Conservation (phyloP, 2,888 invertebrate species). For the Seladonia tumulorum region DNA sequence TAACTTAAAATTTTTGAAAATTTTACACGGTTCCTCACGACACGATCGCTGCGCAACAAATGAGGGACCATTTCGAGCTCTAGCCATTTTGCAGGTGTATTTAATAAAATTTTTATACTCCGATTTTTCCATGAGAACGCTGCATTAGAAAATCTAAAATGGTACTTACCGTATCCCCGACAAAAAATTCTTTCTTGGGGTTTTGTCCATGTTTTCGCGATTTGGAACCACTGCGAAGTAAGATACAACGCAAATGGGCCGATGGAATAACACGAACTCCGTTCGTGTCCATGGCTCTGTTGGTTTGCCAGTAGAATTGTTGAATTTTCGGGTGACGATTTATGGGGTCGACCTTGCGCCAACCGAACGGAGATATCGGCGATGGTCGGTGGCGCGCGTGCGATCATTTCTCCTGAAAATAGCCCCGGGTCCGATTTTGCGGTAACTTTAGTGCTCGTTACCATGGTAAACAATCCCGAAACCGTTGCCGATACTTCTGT, state of each 20-base stretch:
- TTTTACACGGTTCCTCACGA: too few relatives aligned
- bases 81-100: too few relatives aligned
- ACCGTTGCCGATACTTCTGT: neutral
- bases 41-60: too few relatives aligned
- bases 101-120: too few relatives aligned
- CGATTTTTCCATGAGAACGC: too few relatives aligned
- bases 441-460: neutral
- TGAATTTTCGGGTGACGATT: conserved; percentile 46
- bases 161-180: too few relatives aligned
- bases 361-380: conserved; percentile 56
- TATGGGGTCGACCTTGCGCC: conserved; percentile 56
- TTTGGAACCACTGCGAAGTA: neutral
- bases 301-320: conserved; percentile 29
- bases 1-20: too few relatives aligned
- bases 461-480: neutral
- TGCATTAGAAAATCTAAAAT: too few relatives aligned
- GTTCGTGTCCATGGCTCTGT: neutral
- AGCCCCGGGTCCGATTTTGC: neutral
- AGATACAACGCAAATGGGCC: neutral
- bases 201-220: neutral
- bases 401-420: neutral
- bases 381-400: neutral
- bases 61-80: too few relatives aligned
- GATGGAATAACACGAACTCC: neutral
- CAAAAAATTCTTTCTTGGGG: too few relatives aligned